Evolutionary conservation across 2,888 invertebrate species (phyloP), one percentile per base, ranked within the genome.

Genomic region (Artemia sp.): DNA sequence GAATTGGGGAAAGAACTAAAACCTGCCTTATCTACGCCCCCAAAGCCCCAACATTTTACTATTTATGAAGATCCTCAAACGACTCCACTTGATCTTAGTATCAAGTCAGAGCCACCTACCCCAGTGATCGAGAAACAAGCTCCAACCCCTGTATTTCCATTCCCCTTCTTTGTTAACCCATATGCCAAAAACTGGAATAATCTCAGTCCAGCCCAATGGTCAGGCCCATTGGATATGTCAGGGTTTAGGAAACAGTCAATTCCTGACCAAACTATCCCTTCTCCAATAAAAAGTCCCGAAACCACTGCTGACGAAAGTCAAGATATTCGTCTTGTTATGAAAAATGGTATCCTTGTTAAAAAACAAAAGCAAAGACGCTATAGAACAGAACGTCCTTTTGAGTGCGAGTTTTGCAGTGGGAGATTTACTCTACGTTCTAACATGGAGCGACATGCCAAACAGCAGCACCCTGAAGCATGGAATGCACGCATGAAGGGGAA

Each of bases 401-500:
- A 88, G 0, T 94, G 93, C 77, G 89, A 90, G 71, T 89, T 91
- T 76, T 93, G 94, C 78, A 87, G 90, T 0, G 92, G 92, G 0
- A 82, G 90, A 69, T 94, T 94, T 76, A 93, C 93, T 0, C 80
- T 93, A 12, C 83, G 91, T n/a, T 92, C 92, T 11, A 93, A 94
- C 75, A 93, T 93, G 91, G 93, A 93, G 78, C 83, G 92, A 0
- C 94, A 94, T 75, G 89, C 93, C 5, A 93, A 93, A 76, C 92
- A 92, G 75, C 92, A 93, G 74, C 94, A 94, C 80, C 92, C 92
- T 0, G 89, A 90, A 72, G 87, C 85, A 76, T 92, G 92, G 88
- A 88, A 88, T 69, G 88, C 90, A 73, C 81, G 89, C 64, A 86
- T 90, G 74, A 79, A 85, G 51, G 83, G 83, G 9, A 58, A 58